Conservation (phyloP, 2,888 invertebrate genomes). For the Myathropa florea region DNA sequence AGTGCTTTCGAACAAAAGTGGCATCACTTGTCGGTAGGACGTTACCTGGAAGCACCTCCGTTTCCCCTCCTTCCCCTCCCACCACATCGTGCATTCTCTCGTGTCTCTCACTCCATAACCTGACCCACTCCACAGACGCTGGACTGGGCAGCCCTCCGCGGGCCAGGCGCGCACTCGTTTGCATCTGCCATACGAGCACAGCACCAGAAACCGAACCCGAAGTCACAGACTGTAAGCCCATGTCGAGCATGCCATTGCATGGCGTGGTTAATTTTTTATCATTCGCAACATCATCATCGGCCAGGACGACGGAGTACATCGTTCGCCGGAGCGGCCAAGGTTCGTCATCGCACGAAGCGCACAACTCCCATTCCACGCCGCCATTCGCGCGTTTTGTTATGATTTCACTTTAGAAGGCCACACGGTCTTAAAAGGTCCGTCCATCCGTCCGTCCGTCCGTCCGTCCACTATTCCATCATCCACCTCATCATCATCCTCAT, state of each 20-base stretch:
- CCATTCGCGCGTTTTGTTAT: conserved; percentile 52
- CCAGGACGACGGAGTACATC: background rate
- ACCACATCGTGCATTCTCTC: conserved; percentile 56
- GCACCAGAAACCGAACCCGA: background rate
- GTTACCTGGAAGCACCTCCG: conserved; percentile 39
- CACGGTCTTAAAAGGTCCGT: conserved; percentile 44
- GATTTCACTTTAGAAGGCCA: conserved; percentile 60
- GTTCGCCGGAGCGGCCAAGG: background rate
- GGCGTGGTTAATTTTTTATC: conserved; percentile 70
- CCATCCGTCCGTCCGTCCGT: conserved; percentile 65
- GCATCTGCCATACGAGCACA: conserved; percentile 39
- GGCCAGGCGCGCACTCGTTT: conserved; percentile 26
- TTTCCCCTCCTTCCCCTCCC: conserved; percentile 33
- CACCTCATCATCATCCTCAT: conserved; percentile 35
- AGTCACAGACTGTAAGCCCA: conserved; percentile 7
- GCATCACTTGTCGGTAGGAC: conserved; percentile 19
- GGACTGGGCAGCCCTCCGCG: conserved; percentile 21
- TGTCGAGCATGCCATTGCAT: conserved; percentile 56
- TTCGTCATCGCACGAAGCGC: conserved; percentile 9
- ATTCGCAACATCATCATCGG: conserved; percentile 63
- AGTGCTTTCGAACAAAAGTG: too few species aligned
- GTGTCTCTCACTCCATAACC: conserved; percentile 50
- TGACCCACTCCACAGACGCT: conserved; percentile 37
- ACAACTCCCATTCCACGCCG: background rate
- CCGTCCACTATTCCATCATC: conserved; percentile 67